phyloP scores from a whole-genome alignment of 1,140 invertebrate species.

The Ips nitidus region DNA sequence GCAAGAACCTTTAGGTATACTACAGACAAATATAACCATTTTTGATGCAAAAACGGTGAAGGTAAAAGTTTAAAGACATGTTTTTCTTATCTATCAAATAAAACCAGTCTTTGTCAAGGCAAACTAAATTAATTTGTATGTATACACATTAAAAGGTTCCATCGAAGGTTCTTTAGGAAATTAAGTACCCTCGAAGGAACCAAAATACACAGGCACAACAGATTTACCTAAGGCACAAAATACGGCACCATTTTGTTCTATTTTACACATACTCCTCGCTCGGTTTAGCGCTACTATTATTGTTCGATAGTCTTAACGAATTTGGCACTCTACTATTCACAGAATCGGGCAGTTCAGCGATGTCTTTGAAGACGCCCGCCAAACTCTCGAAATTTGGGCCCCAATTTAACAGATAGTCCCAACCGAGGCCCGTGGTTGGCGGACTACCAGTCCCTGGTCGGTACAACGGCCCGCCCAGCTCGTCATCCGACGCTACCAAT shows the following conservation, averaged over 20 bases:
- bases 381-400: conserved; percentile 93
- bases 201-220: conserved; percentile 1
- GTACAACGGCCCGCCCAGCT: conserved; percentile 73
- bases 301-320: conserved; percentile 62
- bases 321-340: conserved; percentile 65
- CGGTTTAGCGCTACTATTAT: conserved; percentile 62
- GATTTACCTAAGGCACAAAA: conserved; percentile 28
- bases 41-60: conserved; percentile 29
- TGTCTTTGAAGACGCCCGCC: conserved; percentile 94
- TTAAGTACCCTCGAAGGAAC: neutral
- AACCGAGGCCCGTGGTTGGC: conserved; percentile 73
- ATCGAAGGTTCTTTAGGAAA: neutral
- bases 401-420: conserved; percentile 95
- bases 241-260: conserved; percentile 24
- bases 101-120: conserved; percentile 13
- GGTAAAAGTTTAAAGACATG: neutral
- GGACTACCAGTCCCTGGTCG: conserved; percentile 75
- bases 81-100: conserved; percentile 5
- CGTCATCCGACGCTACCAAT: conserved; percentile 89
- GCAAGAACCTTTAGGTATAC: conserved; percentile 18
- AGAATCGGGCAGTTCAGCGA: conserved; percentile 87
- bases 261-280: conserved; percentile 76
- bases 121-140: neutral
- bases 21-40: neutral
- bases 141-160: neutral